Conservation (phyloP, 2,888 invertebrate species). For the Ophraella communa region DNA sequence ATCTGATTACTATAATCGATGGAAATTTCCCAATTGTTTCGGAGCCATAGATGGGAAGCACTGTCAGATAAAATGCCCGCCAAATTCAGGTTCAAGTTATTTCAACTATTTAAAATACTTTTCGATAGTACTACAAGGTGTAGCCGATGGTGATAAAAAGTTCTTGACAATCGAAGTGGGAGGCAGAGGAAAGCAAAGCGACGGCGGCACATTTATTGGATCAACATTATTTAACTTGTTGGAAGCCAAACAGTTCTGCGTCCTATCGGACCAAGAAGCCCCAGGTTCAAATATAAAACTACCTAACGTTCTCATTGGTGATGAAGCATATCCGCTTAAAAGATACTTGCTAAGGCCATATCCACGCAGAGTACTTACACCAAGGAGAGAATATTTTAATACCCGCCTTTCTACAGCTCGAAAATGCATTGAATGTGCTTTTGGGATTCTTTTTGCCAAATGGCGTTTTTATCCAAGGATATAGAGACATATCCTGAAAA, state of each 20-base stretch:
- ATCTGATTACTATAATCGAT: too few species aligned
- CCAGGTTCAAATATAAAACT: slow-evolving; percentile 27
- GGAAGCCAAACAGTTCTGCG: slow-evolving; percentile 25
- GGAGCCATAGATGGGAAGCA: too few species aligned
- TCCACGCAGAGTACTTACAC: slow-evolving; percentile 22
- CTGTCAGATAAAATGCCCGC: slow-evolving; percentile 30
- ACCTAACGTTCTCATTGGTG: slow-evolving; percentile 28
- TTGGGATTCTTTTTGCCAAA: slow-evolving; percentile 28
- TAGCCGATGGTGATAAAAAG: slow-evolving; percentile 35
- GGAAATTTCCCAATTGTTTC: too few species aligned
- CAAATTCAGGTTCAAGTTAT: slow-evolving; percentile 24
- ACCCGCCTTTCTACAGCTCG: slow-evolving; percentile 26
- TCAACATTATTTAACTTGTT: slow-evolving; percentile 30
- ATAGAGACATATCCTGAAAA: slow-evolving; percentile 22
- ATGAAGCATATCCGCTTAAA: too few species aligned
- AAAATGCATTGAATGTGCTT: slow-evolving; percentile 33
- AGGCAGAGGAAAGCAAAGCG: slow-evolving; percentile 33
- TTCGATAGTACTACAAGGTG: slow-evolving; percentile 34
- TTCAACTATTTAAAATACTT: slow-evolving; percentile 36
- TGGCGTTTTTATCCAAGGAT: slow-evolving; percentile 30
- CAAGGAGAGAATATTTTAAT: slow-evolving; percentile 28
- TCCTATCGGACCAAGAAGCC: slow-evolving; percentile 23
- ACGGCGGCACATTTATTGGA: slow-evolving; percentile 32
- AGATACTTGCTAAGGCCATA: slow-evolving; percentile 30
- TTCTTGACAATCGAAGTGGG: slow-evolving; percentile 36